Percentiles rank a stretch among this genome's conserved stretches.
These are phyloP conservation scores for Falco novaeseelandiae DNA, from an alignment of 2,797 vertebrate species.

Conservation along the genomic window DNA sequence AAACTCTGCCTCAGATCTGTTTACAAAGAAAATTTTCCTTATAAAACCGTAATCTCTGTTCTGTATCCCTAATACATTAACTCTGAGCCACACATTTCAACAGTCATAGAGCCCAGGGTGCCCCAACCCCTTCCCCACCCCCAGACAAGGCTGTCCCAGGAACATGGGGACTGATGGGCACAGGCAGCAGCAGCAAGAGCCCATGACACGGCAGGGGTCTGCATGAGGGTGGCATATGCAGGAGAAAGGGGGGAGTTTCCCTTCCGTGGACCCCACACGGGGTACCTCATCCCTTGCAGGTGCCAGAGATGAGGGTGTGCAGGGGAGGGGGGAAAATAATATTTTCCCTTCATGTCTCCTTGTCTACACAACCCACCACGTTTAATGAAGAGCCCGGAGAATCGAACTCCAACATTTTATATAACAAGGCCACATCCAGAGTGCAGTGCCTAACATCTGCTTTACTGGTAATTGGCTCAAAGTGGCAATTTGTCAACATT, in stretches of 20 bases:
- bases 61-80: not conserved
- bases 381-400: constrained; percentile 1
- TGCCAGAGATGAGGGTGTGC: not conserved
- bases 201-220: not conserved
- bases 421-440: not conserved
- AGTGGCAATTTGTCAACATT: not conserved
- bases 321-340: not conserved
- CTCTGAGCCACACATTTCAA: not conserved
- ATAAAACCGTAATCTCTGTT: not conserved
- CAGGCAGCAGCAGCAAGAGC: not conserved
- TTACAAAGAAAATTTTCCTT: not conserved
- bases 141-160: not conserved
- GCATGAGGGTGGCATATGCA: not conserved
- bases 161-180: accelerated
- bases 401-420: not conserved
- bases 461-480: not conserved
- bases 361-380: not conserved
- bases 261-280: accelerated
- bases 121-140: not conserved
- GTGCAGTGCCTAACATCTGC: not conserved
- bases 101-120: not conserved
- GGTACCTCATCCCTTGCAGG: not conserved
- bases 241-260: not conserved
- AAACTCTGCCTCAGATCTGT: not conserved
- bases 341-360: not conserved